Base-by-base conservation (phyloP, 2,113 vertebrate genomes). In the Passerina amoena region DNA sequence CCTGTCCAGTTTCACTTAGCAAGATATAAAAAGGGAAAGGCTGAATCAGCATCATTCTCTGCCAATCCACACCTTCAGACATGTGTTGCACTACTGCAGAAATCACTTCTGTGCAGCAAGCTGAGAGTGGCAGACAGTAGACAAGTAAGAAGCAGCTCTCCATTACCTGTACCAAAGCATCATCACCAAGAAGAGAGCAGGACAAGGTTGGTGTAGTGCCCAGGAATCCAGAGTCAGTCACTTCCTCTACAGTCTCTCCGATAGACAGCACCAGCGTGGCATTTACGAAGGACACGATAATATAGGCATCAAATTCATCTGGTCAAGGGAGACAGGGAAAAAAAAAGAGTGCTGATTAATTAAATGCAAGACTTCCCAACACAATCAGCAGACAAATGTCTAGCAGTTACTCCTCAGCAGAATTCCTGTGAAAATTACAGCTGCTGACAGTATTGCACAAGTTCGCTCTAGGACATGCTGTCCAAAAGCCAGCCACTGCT, bases 251-350 rank as follows among this genome's bases (percentile, higher is more conserved):
- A n/a, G 99, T 99, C 97, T 99, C 99, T 57, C 99, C 99, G 0
- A 99, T 99, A 76, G 99, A 99, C 42, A 99, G 97, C 15, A 99
- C 99, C 97, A 99, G 98, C 0, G 99, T 99, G 95, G 99, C 99
- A 31, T 99, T 99, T 90, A 99, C 99, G 98, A 99, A 99, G 93
- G 99, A 99, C 82, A 99, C 99, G 6, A 99, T 99, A 98, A 99
- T 99, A 92, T 99, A 99, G 68, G 99, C 99, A 75, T 99, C 99
- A 96, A 99, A 99, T 78, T 99, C 99, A 97, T 99, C 99, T 99
- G 94, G 79, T 95, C 92, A 95, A 86, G 76, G 31, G 82, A 97
- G 87, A 97, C 25, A 96, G 28, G 60, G 28, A 35, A 27, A 83
- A 82, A 85, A 69, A 95, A 81, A 87, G 45, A 35, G 35, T 93